Percentiles rank a stretch among this genome's conserved stretches.
These are phyloP conservation scores for Halictus rubicundus DNA, from an alignment of 1,140 invertebrate genomes.

Conservation along the genomic window DNA sequence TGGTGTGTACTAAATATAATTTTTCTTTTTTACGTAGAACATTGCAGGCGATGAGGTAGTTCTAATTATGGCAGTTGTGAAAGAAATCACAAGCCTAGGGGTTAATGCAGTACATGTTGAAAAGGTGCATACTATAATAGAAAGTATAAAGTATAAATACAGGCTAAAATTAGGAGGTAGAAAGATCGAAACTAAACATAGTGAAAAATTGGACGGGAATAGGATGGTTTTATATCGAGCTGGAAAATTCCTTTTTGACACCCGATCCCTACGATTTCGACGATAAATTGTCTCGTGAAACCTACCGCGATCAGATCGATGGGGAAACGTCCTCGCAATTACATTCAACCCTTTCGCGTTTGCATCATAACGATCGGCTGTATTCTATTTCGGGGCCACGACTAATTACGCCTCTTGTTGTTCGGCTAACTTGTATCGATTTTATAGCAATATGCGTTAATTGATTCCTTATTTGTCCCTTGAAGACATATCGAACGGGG, in stretches of 20 bases:
- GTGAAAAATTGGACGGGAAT: too few relatives aligned
- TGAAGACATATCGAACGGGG: too few relatives aligned
- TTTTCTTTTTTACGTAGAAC: too few relatives aligned
- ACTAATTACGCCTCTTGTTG: constrained; percentile 31
- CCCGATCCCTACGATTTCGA: constrained; percentile 49
- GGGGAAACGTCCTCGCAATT: constrained; percentile 35
- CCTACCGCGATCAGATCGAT: constrained; percentile 27
- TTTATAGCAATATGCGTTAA: background rate
- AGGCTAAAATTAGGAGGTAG: too few relatives aligned
- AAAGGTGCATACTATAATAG: too few relatives aligned
- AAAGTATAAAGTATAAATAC: too few relatives aligned
- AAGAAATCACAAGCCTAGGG: too few relatives aligned
- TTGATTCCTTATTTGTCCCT: background rate
- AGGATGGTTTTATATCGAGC: background rate
- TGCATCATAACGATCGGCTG: constrained; percentile 14
- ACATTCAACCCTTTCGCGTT: constrained; percentile 23
- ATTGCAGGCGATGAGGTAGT: too few relatives aligned
- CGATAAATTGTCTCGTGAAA: constrained; percentile 44
- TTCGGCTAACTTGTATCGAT: background rate
- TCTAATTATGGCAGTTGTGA: too few relatives aligned
- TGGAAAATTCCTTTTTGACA: constrained; percentile 7
- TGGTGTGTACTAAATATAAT: too few relatives aligned
- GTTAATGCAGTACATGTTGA: too few relatives aligned
- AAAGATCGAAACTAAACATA: too few relatives aligned
- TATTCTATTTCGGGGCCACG: constrained; percentile 23